A percentile compares a stretch with the other conserved stretches of the same genome.
phyloP scores from a whole-genome alignment of 2,797 vertebrate genomes.

The Oryzias dopingdopingensis region DNA sequence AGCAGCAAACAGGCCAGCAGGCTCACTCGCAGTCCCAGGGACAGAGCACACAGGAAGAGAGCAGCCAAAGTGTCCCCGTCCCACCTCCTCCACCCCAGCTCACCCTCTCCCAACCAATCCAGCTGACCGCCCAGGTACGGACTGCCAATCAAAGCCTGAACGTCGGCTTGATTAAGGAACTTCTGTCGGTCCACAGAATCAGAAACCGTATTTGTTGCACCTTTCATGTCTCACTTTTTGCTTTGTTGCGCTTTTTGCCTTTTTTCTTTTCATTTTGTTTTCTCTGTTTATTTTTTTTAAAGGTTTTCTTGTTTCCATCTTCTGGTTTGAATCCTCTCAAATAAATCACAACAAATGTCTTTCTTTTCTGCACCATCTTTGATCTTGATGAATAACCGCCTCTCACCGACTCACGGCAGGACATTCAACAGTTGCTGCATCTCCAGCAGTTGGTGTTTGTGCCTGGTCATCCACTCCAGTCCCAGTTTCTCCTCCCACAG shows the following conservation, averaged over 20 bases:
- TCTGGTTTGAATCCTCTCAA: too few relatives aligned
- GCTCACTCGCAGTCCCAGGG: conserved; percentile 71
- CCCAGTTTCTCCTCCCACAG: conserved; percentile 91
- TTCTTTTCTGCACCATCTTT: neutral
- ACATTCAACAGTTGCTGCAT: conserved; percentile 93
- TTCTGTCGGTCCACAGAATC: conserved; percentile 12
- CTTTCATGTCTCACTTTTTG: conserved; percentile 31
- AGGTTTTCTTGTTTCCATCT: too few relatives aligned
- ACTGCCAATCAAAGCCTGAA: conserved; percentile 35
- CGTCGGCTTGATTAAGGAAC: conserved; percentile 37
- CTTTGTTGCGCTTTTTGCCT: conserved; percentile 16
- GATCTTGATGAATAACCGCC: neutral
- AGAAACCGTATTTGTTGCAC: conserved; percentile 2
- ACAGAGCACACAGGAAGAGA: conserved; percentile 81
- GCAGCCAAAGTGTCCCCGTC: conserved; percentile 66
- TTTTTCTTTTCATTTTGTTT: neutral
- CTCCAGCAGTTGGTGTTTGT: conserved; percentile 91
- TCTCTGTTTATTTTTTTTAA: too few relatives aligned
- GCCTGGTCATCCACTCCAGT: conserved; percentile 85
- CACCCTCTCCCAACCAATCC: conserved; percentile 90
- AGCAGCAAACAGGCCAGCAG: conserved; percentile 69
- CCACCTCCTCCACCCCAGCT: conserved; percentile 85
- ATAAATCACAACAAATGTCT: too few relatives aligned
- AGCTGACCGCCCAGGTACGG: conserved; percentile 93
- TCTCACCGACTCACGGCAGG: conserved; percentile 65